Evolutionary conservation across 2,113 vertebrate genomes (phyloP).

Genomic region (Fukomys damarensis): DNA sequence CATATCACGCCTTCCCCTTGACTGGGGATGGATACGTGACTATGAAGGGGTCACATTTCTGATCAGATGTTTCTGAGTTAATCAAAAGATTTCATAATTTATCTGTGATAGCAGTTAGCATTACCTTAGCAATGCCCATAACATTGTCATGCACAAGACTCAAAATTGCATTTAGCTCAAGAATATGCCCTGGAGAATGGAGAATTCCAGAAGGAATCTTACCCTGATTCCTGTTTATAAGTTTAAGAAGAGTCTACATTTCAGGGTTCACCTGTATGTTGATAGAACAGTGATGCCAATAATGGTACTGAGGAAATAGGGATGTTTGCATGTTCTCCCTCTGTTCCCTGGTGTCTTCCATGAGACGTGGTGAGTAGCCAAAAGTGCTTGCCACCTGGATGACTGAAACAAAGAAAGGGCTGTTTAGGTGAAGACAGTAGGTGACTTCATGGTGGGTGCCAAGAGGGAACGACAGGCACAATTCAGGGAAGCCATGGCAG

Average conservation of each 20-base stretch:
- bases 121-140: background rate
- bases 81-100: background rate
- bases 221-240: background rate
- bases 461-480: background rate
- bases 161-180: background rate
- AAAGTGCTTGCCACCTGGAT: background rate
- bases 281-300: no score
- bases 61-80: background rate
- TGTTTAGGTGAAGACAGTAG: background rate
- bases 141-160: background rate
- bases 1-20: background rate
- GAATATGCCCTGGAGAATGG: background rate
- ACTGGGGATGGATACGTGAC: background rate
- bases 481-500: background rate
- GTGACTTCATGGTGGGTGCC: background rate
- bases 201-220: background rate
- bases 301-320: background rate
- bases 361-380: background rate
- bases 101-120: background rate
- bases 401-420: background rate
- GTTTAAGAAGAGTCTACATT: background rate
- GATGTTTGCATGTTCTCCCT: background rate
- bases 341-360: rapidly evolving
- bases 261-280: background rate
- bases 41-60: background rate